Evolutionary conservation across 2,113 vertebrate genomes (phyloP).

Genomic region (Serinus canaria): DNA sequence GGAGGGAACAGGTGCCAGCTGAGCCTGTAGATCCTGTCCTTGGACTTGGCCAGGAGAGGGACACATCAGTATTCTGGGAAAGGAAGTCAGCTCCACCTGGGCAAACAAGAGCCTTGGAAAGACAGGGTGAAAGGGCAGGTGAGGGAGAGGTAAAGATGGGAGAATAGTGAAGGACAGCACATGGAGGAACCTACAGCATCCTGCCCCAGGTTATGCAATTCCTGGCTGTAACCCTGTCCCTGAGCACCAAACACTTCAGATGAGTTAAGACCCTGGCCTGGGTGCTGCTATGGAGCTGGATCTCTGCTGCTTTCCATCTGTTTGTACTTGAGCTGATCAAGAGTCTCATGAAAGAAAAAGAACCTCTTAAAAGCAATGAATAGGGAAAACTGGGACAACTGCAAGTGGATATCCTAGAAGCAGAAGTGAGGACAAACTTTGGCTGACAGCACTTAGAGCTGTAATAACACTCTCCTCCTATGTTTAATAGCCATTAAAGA

Average conservation of each 20-base stretch:
- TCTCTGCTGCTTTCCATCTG: conserved; percentile 39
- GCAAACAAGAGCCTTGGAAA: neutral
- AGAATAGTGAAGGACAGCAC: neutral
- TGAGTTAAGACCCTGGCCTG: conserved; percentile 26
- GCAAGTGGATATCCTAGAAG: conserved; percentile 1
- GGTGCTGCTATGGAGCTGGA: conserved; percentile 11
- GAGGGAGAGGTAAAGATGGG: neutral
- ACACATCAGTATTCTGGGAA: neutral
- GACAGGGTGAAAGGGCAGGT: neutral
- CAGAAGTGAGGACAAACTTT: conserved; percentile 18
- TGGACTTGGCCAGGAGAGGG: neutral
- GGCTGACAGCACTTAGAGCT: neutral
- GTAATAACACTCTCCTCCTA: neutral
- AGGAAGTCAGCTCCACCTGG: neutral
- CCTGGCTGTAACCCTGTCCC: neutral
- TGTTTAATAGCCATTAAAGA: neutral
- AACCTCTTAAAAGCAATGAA: neutral
- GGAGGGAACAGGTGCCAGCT: neutral
- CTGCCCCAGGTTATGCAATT: conserved; percentile 4
- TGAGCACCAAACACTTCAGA: conserved; percentile 17
- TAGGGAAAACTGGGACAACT: neutral
- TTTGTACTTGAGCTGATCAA: conserved; percentile 46
- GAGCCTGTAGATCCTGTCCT: neutral
- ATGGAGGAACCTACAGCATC: neutral
- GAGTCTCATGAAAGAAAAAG: neutral